Conservation (phyloP, 2,113 vertebrate species). For the Ptilorrhoa leucosticta region DNA sequence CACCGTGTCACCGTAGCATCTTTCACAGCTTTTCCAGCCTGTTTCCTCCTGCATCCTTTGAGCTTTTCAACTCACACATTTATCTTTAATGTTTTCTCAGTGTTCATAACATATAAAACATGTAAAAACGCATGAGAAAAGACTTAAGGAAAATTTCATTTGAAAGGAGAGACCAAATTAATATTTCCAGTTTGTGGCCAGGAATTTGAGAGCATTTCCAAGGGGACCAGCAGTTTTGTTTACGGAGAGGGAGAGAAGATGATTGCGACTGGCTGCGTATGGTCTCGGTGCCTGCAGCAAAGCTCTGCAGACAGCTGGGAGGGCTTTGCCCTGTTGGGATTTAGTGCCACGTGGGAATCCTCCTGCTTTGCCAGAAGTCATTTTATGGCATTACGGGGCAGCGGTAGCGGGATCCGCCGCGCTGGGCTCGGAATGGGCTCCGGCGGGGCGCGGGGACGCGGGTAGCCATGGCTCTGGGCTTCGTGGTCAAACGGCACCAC, state of each 20-base stretch:
- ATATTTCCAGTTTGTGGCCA: neutral
- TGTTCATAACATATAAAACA: neutral
- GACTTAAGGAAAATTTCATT: neutral
- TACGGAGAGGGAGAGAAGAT: neutral
- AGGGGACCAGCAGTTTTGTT: neutral
- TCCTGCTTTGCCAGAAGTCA: constrained; percentile 62
- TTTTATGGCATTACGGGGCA: constrained; percentile 54
- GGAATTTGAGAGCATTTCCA: neutral
- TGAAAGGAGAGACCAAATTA: neutral
- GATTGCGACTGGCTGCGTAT: neutral
- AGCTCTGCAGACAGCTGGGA: constrained; percentile 69
- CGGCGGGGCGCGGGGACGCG: neutral
- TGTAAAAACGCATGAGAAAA: neutral
- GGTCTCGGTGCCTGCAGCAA: neutral
- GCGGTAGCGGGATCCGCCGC: neutral
- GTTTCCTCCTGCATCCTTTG: neutral
- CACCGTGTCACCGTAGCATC: neutral
- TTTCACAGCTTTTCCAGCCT: neutral
- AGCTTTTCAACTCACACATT: neutral
- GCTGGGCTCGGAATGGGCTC: neutral
- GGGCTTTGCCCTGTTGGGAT: constrained; percentile 67
- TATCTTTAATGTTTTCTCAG: neutral
- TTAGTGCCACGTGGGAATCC: constrained; percentile 69
- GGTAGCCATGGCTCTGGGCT: constrained; percentile 67
- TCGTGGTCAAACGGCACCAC: constrained; percentile 60